Evolutionary conservation across 1,140 invertebrate species (phyloP).

Genomic region (Brachionus angularis): DNA sequence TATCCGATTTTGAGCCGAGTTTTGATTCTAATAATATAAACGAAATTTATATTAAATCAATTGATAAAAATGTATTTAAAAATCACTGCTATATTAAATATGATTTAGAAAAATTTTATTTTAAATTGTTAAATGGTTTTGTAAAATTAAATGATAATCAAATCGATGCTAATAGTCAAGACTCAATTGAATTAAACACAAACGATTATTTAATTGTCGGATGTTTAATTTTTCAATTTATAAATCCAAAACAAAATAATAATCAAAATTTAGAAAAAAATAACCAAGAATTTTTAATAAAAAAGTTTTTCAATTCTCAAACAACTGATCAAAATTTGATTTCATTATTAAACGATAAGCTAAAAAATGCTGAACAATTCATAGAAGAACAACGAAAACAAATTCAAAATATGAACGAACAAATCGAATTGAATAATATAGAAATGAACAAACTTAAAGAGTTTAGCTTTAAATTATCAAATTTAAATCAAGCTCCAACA

Average conservation of each 20-base stretch:
- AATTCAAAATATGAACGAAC: slow-evolving; percentile 35
- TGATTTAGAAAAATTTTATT: neutral
- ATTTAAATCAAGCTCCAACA: no score
- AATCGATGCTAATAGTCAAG: no score
- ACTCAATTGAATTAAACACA: neutral
- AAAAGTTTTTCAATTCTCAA: neutral
- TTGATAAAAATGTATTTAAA: neutral
- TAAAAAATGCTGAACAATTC: neutral
- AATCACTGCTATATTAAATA: slow-evolving; percentile 9
- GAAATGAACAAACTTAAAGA: slow-evolving; percentile 16
- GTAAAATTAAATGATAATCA: no score
- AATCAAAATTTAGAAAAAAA: neutral
- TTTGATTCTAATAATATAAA: neutral
- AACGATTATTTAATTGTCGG: neutral
- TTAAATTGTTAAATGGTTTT: neutral
- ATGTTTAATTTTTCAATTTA: slow-evolving; percentile 9
- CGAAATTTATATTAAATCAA: slow-evolving; percentile 5
- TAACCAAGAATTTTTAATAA: no score
- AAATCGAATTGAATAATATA: slow-evolving; percentile 1
- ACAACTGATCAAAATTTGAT: neutral
- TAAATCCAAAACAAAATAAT: neutral
- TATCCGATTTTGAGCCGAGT: neutral
- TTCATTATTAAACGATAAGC: neutral
- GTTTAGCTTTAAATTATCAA: neutral
- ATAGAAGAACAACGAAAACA: slow-evolving; percentile 25